Base-by-base conservation (phyloP, 2,113 vertebrate genomes). In the Sus scrofa region DNA sequence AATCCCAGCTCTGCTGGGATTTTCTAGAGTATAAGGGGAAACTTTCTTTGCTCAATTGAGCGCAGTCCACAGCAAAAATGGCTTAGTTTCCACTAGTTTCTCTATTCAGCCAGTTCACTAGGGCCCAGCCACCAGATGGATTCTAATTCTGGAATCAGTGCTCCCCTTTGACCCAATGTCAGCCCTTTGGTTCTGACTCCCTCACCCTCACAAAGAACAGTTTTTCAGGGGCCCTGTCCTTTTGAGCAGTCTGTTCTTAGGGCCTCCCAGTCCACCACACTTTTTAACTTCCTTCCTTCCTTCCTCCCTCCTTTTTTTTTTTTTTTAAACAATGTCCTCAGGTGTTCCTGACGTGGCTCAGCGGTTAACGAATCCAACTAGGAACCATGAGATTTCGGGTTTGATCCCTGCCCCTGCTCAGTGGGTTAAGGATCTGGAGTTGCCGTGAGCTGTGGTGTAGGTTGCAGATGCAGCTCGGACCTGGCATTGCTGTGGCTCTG, bases 81-180 rank as follows among this genome's bases (percentile, higher is more conserved):
- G 54, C 34, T 71, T 81, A 81, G 12, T 86, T 95, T 92, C 74
- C 27, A 71, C 12, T 71, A 18, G 26, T 58, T 94, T 88, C 79
- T 95, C 10, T 79, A 54, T 71, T 88, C 54, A 85, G 68, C 37
- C 32, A 86, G 52, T 86, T 95, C n/a, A 89, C 56, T 12, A 75
- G 67, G 30, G 3, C 52, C 24, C 30, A 85, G 82, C 34, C 60
- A 44, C 19, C n/a, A 62, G 10, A 63, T 67, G 11, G 56, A 20
- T 89, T 91, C 82, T 73, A 78, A 50, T 84, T 95, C 63, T 79
- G 62, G 27, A 91, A 52, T 79, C 44, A 87, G 16, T 30, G 58
- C 2, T 75, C 30, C 6, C 24, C 19, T 52, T 75, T 82, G 44
- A 44, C 44, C 15, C n/a, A n/a, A 78, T 78, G 63, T 7, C 11